A percentile compares a stretch with the other conserved stretches of the same genome.
Conservation (phyloP, 2,797 vertebrate genomes). For the Cacajao melanocephalus region DNA sequence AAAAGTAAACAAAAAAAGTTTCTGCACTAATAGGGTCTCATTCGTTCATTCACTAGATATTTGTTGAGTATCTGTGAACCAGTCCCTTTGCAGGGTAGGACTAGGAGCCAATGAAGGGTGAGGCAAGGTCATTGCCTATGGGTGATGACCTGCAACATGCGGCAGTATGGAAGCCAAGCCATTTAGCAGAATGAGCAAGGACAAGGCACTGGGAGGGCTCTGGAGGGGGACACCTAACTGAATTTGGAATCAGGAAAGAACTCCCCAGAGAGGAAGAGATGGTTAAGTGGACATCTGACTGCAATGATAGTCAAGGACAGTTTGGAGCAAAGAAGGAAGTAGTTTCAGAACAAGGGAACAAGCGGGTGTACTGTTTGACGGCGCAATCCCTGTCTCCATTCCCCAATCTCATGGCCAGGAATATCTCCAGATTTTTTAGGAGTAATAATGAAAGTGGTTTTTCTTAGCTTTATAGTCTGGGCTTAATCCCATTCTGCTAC, state of each 20-base stretch:
- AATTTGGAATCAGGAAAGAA: not conserved
- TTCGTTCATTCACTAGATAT: conserved; percentile 10
- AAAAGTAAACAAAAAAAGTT: not conserved
- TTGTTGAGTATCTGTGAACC: not conserved
- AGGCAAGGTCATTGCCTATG: not conserved
- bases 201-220: not conserved
- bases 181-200: not conserved
- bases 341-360: not conserved
- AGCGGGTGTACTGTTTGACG: too few relatives aligned
- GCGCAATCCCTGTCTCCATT: not conserved
- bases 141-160: not conserved
- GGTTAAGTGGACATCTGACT: not conserved
- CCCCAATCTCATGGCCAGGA: not conserved
- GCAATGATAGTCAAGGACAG: not conserved
- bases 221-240: not conserved
- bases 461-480: not conserved
- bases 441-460: not conserved
- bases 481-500: not conserved
- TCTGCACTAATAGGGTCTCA: not conserved
- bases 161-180: not conserved
- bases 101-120: not conserved
- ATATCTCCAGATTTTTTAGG: not conserved
- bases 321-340: not conserved
- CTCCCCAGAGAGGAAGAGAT: not conserved
- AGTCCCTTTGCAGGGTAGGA: not conserved